Percentiles rank a stretch among this genome's conserved stretches.
phyloP scores from a whole-genome alignment of 2,888 invertebrate genomes.

The Erynnis tages region DNA sequence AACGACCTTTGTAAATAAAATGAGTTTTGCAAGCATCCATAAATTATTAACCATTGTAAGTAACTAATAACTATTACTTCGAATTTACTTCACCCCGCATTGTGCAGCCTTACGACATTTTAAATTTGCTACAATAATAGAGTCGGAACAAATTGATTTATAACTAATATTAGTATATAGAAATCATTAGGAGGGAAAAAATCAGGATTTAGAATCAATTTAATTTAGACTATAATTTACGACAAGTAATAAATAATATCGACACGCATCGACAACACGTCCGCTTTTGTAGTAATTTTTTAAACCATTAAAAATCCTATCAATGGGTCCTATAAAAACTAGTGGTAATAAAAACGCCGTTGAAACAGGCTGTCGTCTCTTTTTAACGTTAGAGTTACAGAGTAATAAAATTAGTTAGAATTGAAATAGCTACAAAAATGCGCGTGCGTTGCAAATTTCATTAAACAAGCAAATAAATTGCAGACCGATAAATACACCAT shows the following conservation, averaged over 20 bases:
- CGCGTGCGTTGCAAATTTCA: slow-evolving; percentile 76
- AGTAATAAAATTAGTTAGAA: slow-evolving; percentile 52
- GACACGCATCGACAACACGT: slow-evolving; percentile 55
- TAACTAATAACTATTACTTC: slow-evolving; percentile 1
- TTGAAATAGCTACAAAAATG: slow-evolving; percentile 52
- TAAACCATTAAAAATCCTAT: slow-evolving; percentile 77
- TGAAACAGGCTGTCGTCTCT: slow-evolving; percentile 47
- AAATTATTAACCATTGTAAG: background rate
- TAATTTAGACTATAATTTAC: slow-evolving; percentile 76
- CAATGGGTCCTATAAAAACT: slow-evolving; percentile 60
- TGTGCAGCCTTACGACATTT: slow-evolving; percentile 2
- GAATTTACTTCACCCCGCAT: slow-evolving; percentile 16
- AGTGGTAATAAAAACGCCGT: slow-evolving; percentile 38
- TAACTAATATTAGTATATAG: slow-evolving; percentile 64
- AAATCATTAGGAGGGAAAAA: slow-evolving; percentile 59
- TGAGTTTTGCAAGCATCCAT: slow-evolving; percentile 28
- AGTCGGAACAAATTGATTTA: slow-evolving; percentile 57
- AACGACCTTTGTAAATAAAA: no score
- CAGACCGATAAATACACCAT: slow-evolving; percentile 69
- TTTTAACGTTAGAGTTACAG: slow-evolving; percentile 43
- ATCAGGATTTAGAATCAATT: slow-evolving; percentile 67
- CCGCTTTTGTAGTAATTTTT: slow-evolving; percentile 75
- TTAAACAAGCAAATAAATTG: slow-evolving; percentile 80
- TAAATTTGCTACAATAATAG: slow-evolving; percentile 29
- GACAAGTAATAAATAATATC: slow-evolving; percentile 71